Evolutionary conservation across 2,797 vertebrate genomes (phyloP), one percentile per base, ranked within the genome.

Genomic region (Oreortyx pictus): DNA sequence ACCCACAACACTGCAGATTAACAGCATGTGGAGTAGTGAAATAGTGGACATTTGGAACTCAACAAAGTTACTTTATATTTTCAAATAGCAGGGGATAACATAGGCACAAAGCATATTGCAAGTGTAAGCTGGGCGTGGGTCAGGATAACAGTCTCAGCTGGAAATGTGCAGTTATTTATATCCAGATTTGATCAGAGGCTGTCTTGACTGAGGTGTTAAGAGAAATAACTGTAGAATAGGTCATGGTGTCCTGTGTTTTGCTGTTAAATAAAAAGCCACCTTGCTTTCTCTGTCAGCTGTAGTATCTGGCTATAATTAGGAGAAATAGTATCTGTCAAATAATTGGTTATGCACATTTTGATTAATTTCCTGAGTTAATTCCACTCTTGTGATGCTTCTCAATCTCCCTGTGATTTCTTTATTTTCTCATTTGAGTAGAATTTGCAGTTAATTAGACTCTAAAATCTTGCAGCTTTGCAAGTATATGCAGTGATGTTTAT

Each of bases 321-420:
- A 82, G 72, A 83, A 92, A 78, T 49, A 92, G 81, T 91, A 94
- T 86, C 84, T 94, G 87, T 88, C 70, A 81, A 82, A 95, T 86
- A 94, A 95, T 92, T 94, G 89, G 66, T 77, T 89, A 68, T 90
- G 56, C 70, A 93, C 60, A 64, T 88, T 92, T 90, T 95, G 80
- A 93, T 93, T 94, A 76, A 92, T 94, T 96, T 94, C 82, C 92
- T 89, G 85, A 88, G 74, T 92, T 72, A 78, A 81, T 80, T 89
- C 56, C 25, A n/a, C 65, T 92, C 74, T 31, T 49, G 35, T 71
- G n/a, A 60, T 49, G 64, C 67, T 93, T 93, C 47, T 93, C 71
- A 61, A 41, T 89, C 85, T 95, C 82, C 67, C 64, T 54, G 37
- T 83, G 89, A 89, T 91, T 93, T 92, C 72, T 92, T 94, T 31